phyloP scores from a whole-genome alignment of 1,140 invertebrate species.

The Drosophila tropicalis region DNA sequence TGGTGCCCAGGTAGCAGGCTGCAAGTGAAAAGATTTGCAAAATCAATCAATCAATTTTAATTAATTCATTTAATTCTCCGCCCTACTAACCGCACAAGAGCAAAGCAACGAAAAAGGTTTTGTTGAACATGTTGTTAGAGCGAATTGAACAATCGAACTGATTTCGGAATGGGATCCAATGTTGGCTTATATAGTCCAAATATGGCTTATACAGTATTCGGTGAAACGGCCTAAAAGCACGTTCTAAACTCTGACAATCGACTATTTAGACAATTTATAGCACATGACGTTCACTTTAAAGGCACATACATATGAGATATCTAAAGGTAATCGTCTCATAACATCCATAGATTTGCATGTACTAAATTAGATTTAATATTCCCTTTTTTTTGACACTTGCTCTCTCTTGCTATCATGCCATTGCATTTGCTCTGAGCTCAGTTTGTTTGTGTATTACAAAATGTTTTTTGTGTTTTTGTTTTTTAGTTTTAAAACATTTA shows the following conservation, averaged over 20 bases:
- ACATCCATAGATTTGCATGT: no score
- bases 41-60: no score
- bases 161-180: conserved; percentile 3
- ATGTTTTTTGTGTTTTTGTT: conserved; percentile 32
- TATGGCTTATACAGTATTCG: background rate
- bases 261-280: background rate
- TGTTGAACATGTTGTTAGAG: conserved; percentile 58
- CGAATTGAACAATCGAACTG: conserved; percentile 40
- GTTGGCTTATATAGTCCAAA: conserved; percentile 25
- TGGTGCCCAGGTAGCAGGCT: conserved; percentile 36
- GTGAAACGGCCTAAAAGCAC: conserved; percentile 12
- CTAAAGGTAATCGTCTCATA: no score
- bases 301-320: no score
- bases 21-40: background rate
- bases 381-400: background rate
- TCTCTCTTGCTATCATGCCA: conserved; percentile 1
- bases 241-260: conserved; percentile 19
- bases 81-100: conserved; percentile 56
- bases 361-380: no score
- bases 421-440: conserved; percentile 3
- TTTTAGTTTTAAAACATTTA: conserved; percentile 47
- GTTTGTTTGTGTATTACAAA: conserved; percentile 23
- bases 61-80: background rate
- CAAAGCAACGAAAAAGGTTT: conserved; percentile 47
- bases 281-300: no score